Conservation (phyloP, 2,888 invertebrate genomes). For the Sinhomidia bicolor region DNA sequence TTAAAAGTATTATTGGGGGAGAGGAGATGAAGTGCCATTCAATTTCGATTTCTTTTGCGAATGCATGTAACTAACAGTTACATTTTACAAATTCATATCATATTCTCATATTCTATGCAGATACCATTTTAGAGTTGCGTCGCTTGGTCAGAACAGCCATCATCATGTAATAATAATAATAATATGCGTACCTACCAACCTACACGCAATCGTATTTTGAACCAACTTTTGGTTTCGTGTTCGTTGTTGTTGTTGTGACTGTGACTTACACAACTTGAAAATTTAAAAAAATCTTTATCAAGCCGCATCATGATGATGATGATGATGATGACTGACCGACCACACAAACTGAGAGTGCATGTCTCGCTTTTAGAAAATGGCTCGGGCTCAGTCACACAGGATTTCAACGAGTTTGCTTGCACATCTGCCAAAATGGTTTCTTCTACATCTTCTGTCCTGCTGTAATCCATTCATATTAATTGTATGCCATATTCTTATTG, state of each 20-base stretch:
- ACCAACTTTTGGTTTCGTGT: neutral
- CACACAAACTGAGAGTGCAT: slow-evolving; percentile 13
- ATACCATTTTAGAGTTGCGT: neutral
- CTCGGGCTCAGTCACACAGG: no score
- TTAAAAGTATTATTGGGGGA: neutral
- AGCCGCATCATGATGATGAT: no score
- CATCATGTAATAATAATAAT: neutral
- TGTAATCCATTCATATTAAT: neutral
- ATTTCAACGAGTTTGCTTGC: neutral
- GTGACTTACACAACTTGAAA: slow-evolving; percentile 16
- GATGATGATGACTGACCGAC: no score
- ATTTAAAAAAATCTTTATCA: neutral
- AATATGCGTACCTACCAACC: neutral
- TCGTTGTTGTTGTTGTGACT: neutral
- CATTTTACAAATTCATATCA: no score
- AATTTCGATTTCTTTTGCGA: slow-evolving; percentile 36
- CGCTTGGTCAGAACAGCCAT: neutral
- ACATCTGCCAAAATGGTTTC: neutral
- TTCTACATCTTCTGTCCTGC: neutral
- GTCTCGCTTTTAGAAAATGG: no score
- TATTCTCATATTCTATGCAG: neutral
- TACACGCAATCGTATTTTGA: neutral
- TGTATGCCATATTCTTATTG: neutral
- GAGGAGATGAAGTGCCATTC: slow-evolving; percentile 18
- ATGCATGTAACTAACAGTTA: neutral